Percentiles rank a stretch among this genome's conserved stretches.
Conservation (phyloP, 2,797 vertebrate genomes). For the Melanotaenia pygmaea region DNA sequence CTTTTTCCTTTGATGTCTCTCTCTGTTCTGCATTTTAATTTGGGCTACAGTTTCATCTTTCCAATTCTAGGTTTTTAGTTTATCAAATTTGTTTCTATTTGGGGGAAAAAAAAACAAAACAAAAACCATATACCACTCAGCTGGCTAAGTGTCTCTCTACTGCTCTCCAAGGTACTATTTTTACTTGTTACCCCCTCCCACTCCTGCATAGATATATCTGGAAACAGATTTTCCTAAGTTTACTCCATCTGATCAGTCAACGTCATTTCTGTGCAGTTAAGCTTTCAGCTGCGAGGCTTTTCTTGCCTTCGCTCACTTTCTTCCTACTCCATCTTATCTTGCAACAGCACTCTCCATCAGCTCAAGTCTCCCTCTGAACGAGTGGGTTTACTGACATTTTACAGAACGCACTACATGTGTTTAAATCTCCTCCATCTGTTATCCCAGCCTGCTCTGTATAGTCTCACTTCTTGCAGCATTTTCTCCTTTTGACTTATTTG, state of each 20-base stretch:
- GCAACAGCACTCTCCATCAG: constrained; percentile 4
- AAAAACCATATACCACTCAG: constrained; percentile 26
- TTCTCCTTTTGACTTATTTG: background rate
- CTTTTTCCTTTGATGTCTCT: background rate
- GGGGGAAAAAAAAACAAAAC: background rate
- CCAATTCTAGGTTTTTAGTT: background rate
- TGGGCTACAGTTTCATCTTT: constrained; percentile 11
- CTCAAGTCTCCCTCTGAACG: constrained; percentile 25
- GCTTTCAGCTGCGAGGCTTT: constrained; percentile 17
- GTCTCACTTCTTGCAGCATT: constrained; percentile 3
- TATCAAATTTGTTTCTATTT: background rate
- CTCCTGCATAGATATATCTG: constrained; percentile 73
- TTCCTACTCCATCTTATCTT: constrained; percentile 27
- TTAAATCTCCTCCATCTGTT: constrained; percentile 1
- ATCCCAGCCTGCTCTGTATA: background rate
- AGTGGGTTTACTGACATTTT: constrained; percentile 13
- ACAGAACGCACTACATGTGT: constrained; percentile 18
- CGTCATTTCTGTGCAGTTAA: constrained; percentile 7
- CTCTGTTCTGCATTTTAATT: constrained; percentile 5
- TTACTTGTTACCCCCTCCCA: constrained; percentile 44
- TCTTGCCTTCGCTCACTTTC: constrained; percentile 11
- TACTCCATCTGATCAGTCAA: constrained; percentile 23
- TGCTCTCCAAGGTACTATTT: constrained; percentile 57
- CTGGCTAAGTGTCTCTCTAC: constrained; percentile 34
- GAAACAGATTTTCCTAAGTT: constrained; percentile 55